A percentile compares a stretch with the other conserved stretches of the same genome.
phyloP scores from a whole-genome alignment of 2,888 invertebrate genomes.

The Omphaloscelis lunosa region DNA sequence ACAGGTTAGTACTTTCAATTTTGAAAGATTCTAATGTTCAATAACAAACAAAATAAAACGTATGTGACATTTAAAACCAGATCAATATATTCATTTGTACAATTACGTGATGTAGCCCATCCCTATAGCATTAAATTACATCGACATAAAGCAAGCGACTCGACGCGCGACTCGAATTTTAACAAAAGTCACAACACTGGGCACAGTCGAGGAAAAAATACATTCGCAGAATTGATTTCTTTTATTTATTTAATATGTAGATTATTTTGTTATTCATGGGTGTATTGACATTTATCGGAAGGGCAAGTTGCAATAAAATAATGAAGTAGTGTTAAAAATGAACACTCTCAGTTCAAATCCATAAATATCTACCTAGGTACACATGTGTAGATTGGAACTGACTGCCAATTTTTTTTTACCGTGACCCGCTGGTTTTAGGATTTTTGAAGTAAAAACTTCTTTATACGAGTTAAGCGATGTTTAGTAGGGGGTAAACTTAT shows the following conservation, averaged over 20 bases:
- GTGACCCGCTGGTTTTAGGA: neutral
- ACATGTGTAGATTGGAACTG: neutral
- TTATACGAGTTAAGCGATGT: neutral
- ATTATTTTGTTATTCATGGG: constrained; percentile 45
- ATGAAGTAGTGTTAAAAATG: neutral
- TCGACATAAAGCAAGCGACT: constrained; percentile 68
- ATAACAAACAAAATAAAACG: neutral
- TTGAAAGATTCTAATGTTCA: neutral
- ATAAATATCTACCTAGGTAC: neutral
- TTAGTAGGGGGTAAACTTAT: no score
- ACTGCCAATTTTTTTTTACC: no score
- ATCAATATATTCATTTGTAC: constrained; percentile 23
- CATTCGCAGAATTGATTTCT: constrained; percentile 45
- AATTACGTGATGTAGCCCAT: constrained; percentile 57
- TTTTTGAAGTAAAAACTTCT: neutral
- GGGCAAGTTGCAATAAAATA: neutral
- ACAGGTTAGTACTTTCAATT: neutral
- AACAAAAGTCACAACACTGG: constrained; percentile 67
- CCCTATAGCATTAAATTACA: constrained; percentile 74
- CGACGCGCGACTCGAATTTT: constrained; percentile 72
- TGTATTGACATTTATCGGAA: constrained; percentile 32
- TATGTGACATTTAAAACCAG: constrained; percentile 29
- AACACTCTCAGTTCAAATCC: neutral
- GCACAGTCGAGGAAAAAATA: constrained; percentile 61
- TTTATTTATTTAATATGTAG: constrained; percentile 34